Evolutionary conservation across 1,140 invertebrate species (phyloP).

Genomic region (Rhyzopertha dominica): DNA sequence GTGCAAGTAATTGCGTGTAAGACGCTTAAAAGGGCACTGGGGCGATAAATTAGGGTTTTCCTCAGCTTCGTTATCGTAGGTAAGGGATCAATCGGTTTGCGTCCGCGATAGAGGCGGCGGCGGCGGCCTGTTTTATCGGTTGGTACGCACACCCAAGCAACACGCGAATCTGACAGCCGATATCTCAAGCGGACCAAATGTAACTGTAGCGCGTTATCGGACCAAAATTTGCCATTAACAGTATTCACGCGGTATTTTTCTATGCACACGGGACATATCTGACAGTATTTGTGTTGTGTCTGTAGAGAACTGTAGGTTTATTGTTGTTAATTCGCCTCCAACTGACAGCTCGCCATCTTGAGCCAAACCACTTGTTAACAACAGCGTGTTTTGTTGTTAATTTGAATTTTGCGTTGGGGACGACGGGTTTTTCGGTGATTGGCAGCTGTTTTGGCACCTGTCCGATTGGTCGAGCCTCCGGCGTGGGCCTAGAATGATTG

Average conservation of each 20-base stretch:
- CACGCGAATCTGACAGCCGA: slow-evolving; percentile 24
- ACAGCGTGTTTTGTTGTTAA: slow-evolving; percentile 25
- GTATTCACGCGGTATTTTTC: slow-evolving; percentile 26
- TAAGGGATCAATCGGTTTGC: neutral
- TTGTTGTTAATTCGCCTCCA: slow-evolving; percentile 17
- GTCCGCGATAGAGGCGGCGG: neutral
- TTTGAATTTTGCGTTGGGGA: slow-evolving; percentile 17
- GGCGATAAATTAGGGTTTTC: no score
- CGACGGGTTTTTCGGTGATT: no score
- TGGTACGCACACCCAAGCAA: slow-evolving; percentile 17
- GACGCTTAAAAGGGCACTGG: no score
- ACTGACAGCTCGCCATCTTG: slow-evolving; percentile 23
- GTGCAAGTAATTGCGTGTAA: no score
- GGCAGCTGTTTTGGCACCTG: no score
- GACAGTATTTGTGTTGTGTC: slow-evolving; percentile 15
- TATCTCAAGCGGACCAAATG: slow-evolving; percentile 29
- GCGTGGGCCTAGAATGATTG: slow-evolving; percentile 10
- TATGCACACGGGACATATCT: slow-evolving; percentile 16
- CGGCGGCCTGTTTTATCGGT: slow-evolving; percentile 12
- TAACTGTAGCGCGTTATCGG: slow-evolving; percentile 13
- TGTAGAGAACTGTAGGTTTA: slow-evolving; percentile 9
- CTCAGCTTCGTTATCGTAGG: no score
- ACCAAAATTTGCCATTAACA: slow-evolving; percentile 19
- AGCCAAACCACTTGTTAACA: slow-evolving; percentile 28
- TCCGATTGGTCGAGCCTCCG: no score